Evolutionary conservation across 1,140 invertebrate species (phyloP).

Genomic region (Drosophila varians): DNA sequence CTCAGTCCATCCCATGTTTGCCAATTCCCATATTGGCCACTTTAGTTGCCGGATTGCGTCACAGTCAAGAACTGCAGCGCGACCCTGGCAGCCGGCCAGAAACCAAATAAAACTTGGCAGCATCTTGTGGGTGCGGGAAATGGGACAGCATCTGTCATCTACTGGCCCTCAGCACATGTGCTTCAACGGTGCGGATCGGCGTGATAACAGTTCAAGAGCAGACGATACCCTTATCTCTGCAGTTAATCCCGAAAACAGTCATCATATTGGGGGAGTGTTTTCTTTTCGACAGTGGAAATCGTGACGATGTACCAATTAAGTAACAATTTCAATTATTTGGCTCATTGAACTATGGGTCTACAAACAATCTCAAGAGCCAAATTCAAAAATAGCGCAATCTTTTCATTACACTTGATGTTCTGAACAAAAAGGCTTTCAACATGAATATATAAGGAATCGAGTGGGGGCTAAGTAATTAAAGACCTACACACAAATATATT

Average conservation of each 20-base stretch:
- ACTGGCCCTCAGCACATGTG: constrained; percentile 14
- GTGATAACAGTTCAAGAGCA: constrained; percentile 44
- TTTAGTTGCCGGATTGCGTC: constrained; percentile 72
- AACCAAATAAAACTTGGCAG: constrained; percentile 65
- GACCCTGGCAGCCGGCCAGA: constrained; percentile 55
- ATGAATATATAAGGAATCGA: neutral
- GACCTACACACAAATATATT: neutral
- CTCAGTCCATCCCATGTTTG: constrained; percentile 13
- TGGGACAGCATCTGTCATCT: constrained; percentile 32
- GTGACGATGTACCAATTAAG: constrained; percentile 11
- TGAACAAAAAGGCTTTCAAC: neutral
- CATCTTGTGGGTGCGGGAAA: constrained; percentile 41
- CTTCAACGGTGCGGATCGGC: constrained; percentile 17
- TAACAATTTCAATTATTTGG: constrained; percentile 6
- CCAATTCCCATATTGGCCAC: constrained; percentile 36
- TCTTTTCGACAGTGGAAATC: neutral
- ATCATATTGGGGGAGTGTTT: constrained; percentile 11
- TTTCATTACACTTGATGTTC: constrained; percentile 12
- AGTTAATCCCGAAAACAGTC: constrained; percentile 26
- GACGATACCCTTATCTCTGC: constrained; percentile 27
- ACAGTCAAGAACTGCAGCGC: constrained; percentile 69
- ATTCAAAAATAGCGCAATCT: constrained; percentile 1
- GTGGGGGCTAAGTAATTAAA: neutral
- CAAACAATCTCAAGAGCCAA: constrained; percentile 26
- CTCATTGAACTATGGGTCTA: constrained; percentile 6